Evolutionary conservation across 2,888 invertebrate species (phyloP).

Genomic region (Gibbula magus): DNA sequence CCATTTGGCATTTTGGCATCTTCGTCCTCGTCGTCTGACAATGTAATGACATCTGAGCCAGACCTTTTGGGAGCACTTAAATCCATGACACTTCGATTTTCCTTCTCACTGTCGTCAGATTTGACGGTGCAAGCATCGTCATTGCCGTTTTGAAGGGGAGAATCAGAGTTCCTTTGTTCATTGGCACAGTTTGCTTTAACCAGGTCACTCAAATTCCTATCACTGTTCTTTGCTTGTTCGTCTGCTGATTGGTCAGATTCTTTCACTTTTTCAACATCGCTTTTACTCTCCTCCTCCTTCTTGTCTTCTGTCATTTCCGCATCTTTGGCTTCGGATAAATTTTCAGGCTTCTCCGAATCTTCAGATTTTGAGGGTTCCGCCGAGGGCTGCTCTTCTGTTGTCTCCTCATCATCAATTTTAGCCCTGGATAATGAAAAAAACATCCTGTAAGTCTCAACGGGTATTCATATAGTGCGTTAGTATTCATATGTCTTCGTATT

Average conservation of each 20-base stretch:
- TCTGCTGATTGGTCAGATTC: not conserved
- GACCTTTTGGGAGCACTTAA: slow-evolving; percentile 58
- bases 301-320: not conserved
- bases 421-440: not conserved
- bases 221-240: not conserved
- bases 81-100: slow-evolving; percentile 65
- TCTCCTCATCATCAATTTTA: not conserved
- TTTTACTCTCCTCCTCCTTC: not conserved
- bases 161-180: not conserved
- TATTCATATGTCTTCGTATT: too few relatives aligned
- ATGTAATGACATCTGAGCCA: slow-evolving; percentile 58
- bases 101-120: slow-evolving; percentile 68
- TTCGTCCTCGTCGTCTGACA: slow-evolving; percentile 65
- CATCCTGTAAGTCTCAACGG: not conserved
- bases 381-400: not conserved
- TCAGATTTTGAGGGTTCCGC: not conserved
- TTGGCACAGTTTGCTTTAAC: slow-evolving; percentile 3
- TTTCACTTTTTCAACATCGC: not conserved
- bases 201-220: not conserved
- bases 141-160: slow-evolving; percentile 12
- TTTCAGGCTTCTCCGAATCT: slow-evolving; percentile 20
- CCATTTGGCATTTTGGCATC: slow-evolving; percentile 34
- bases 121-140: slow-evolving; percentile 34
- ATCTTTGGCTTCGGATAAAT: slow-evolving; percentile 19
- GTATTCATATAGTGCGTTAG: too few relatives aligned